Base-by-base conservation (phyloP, 2,888 invertebrate genomes). In the Eupithecia insigniata region DNA sequence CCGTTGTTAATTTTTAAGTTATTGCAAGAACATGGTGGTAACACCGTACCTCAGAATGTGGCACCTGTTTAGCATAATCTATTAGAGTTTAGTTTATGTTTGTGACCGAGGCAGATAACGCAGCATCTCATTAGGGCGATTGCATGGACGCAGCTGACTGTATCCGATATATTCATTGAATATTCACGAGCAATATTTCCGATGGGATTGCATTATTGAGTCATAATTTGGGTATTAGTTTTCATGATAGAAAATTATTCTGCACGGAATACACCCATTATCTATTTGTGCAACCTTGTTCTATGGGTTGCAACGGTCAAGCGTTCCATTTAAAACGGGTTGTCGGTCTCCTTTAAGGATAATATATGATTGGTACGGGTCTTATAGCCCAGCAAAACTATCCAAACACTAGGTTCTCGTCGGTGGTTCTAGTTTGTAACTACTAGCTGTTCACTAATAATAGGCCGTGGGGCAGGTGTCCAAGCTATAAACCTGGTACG, bases 31-130 rank as follows among this genome's bases (percentile, higher is more conserved):
- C 22, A 12, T 10, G 46, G 5, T 22, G 22, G 46, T 22, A 51
- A 22, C 22, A 51, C 10, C 18, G 71, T n/a, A 26, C 36, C 26
- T 67, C n/a, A 30, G 61, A 2, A 69, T 66, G n/a, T 18, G 8
- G 4, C 12, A 26, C 16, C 43, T 62, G 72, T 70, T 76, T 76
- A 75, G 69, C 76, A 76, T 76, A 76, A 76, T 76, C 71, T 75
- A 75, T 76, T 71, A 71, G 68, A 32, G 71, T 68, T 75, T 75
- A 71, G 76, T 76, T 76, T 75, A 71, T 70, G 76, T 75, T 74
- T 43, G 72, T 60, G 69, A 62, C 60, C 61, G 72, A 26, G n/a
- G 36, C 55, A 32, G 76, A 76, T 76, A 76, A 68, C 70, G 71
- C 22, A 18, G 70, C 68, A 69, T 71, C 73, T 66, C 71, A 74